Conservation (phyloP, 2,888 invertebrate species). For the Pristionchus entomophagus region DNA sequence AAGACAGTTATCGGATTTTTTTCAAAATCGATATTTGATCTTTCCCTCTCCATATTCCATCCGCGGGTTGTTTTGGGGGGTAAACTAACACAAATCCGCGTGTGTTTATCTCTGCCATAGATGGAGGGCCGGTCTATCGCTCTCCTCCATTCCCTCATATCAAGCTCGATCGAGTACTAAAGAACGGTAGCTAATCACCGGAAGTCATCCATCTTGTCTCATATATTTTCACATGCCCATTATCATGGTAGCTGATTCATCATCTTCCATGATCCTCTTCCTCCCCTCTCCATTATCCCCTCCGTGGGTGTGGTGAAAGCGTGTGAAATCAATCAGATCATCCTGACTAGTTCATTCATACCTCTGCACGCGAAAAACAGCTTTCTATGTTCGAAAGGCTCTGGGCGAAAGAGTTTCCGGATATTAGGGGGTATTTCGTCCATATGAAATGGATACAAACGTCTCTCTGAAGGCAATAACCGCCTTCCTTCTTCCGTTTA, state of each 20-base stretch:
- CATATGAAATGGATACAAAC: background rate
- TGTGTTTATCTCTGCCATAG: background rate
- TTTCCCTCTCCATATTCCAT: background rate
- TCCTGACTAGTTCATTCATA: constrained; percentile 13
- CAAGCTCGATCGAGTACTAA: background rate
- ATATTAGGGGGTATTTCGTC: background rate
- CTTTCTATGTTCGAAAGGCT: constrained; percentile 16
- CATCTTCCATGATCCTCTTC: too few relatives aligned
- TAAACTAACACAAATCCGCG: constrained; percentile 11
- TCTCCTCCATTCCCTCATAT: background rate
- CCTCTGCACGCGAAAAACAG: background rate
- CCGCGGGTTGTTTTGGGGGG: constrained; percentile 2
- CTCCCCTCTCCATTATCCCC: background rate
- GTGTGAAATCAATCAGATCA: constrained; percentile 38
- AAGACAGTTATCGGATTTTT: too few relatives aligned
- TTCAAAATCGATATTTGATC: background rate
- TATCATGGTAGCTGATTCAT: too few relatives aligned
- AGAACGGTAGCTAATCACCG: background rate
- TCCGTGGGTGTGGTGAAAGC: background rate
- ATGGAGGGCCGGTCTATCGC: background rate
- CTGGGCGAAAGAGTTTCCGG: background rate
- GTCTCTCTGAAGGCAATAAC: constrained; percentile 12
- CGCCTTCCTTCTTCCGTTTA: constrained; percentile 21
- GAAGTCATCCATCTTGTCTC: too few relatives aligned
- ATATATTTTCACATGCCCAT: too few relatives aligned